A percentile compares a stretch with the other conserved stretches of the same genome.
phyloP scores from a whole-genome alignment of 2,797 vertebrate species.

The Crotalus adamanteus region DNA sequence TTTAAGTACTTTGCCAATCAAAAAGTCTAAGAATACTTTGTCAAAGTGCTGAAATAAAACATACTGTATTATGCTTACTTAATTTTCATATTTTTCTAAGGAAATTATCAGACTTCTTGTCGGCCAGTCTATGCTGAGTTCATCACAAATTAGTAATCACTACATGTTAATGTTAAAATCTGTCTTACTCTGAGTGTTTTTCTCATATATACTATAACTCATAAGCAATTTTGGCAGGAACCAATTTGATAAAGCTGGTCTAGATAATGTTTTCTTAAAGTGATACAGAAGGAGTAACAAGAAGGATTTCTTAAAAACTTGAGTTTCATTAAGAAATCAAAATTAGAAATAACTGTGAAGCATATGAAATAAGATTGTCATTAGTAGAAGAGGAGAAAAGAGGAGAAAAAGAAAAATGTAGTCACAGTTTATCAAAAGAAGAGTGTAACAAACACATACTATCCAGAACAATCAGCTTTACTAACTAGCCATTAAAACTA shows the following conservation, averaged over 20 bases:
- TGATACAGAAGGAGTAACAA: background rate
- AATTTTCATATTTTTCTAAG: background rate
- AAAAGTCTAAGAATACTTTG: background rate
- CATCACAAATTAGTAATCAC: background rate
- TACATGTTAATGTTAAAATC: background rate
- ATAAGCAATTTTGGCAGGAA: background rate
- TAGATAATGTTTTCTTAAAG: background rate
- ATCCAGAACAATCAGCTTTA: background rate
- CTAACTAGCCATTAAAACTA: background rate
- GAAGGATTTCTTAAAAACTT: background rate
- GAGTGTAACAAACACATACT: background rate
- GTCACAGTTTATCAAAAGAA: background rate
- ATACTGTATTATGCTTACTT: background rate
- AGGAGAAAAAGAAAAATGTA: background rate
- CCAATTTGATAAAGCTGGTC: background rate
- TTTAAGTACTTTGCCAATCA: background rate
- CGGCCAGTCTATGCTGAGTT: background rate
- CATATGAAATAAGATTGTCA: background rate
- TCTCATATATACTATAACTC: background rate
- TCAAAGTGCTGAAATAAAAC: background rate
- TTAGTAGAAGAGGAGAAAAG: background rate
- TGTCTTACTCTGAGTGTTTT: background rate
- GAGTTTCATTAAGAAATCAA: background rate
- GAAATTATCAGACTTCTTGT: background rate
- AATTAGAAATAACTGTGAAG: background rate